These are phyloP conservation scores for Pachycephus smyrnensis DNA, from an alignment of 2,888 invertebrate genomes.

Conservation along the genomic window DNA sequence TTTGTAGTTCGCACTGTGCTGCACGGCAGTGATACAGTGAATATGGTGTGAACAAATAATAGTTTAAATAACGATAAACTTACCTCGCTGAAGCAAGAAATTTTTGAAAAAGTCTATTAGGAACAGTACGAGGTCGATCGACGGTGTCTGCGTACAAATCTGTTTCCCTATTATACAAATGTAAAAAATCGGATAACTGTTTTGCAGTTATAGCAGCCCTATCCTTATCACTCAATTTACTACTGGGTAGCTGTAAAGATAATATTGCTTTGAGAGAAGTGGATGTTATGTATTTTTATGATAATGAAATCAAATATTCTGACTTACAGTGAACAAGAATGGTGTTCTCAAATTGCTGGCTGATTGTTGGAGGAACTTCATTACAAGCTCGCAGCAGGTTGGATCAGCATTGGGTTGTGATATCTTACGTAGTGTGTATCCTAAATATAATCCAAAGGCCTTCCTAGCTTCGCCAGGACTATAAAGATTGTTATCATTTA, in stretches of 20 bases:
- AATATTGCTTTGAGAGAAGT: slow-evolving; percentile 6
- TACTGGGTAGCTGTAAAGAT: slow-evolving; percentile 74
- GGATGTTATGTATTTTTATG: not conserved
- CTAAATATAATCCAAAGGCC: slow-evolving; percentile 83
- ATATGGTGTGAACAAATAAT: not conserved
- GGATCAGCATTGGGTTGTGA: slow-evolving; percentile 68
- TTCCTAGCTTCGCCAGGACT: slow-evolving; percentile 76
- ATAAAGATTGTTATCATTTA: slow-evolving; percentile 27
- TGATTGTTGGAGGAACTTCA: slow-evolving; percentile 82
- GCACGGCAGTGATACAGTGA: not conserved
- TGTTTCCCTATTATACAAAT: slow-evolving; percentile 85
- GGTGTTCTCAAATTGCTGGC: slow-evolving; percentile 80
- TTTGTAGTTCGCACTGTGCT: not conserved
- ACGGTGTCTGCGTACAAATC: slow-evolving; percentile 81
- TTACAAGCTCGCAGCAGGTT: slow-evolving; percentile 73
- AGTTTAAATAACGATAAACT: slow-evolving; percentile 34
- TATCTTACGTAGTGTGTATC: slow-evolving; percentile 78
- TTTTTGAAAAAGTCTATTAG: slow-evolving; percentile 71
- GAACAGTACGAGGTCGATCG: slow-evolving; percentile 73
- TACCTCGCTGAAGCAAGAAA: slow-evolving; percentile 74
- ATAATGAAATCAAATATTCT: slow-evolving; percentile 1
- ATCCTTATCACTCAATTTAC: slow-evolving; percentile 83
- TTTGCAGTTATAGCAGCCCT: slow-evolving; percentile 86
- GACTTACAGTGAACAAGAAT: slow-evolving; percentile 71
- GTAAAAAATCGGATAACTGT: slow-evolving; percentile 85